These are phyloP conservation scores for Oceanites oceanicus DNA, from an alignment of 2,113 vertebrate species.

Conservation along the genomic window DNA sequence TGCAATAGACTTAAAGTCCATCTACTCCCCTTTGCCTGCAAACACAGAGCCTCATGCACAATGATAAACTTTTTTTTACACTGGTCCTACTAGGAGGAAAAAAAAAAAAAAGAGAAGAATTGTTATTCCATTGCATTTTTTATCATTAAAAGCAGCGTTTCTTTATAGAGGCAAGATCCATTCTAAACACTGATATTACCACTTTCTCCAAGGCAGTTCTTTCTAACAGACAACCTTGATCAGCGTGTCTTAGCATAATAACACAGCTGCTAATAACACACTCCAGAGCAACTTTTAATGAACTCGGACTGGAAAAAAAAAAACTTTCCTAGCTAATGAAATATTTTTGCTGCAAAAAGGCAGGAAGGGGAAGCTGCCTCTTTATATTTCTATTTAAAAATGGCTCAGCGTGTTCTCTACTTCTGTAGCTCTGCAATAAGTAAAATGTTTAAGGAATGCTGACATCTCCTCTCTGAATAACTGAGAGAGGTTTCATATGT, in stretches of 20 bases:
- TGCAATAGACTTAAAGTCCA: not conserved
- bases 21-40: not conserved
- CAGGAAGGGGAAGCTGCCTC: not conserved
- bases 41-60: not conserved
- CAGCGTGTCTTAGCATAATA: not conserved
- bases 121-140: not conserved
- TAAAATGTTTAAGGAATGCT: slow-evolving; percentile 22
- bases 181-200: not conserved
- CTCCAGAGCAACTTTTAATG: slow-evolving; percentile 45
- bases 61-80: slow-evolving; percentile 7
- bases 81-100: not conserved
- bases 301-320: not conserved
- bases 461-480: not conserved
- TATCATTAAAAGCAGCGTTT: not conserved
- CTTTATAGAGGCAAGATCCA: not conserved
- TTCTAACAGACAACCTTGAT: slow-evolving; percentile 7
- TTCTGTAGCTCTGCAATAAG: slow-evolving; percentile 12
- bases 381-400: slow-evolving; percentile 6
- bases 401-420: not conserved
- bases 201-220: not conserved
- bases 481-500: slow-evolving; percentile 30
- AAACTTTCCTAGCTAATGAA: not conserved
- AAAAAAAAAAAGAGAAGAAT: not conserved
- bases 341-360: not conserved
- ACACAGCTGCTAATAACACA: not conserved